Evolutionary conservation across 2,113 vertebrate species (phyloP).

Genomic region (Pandion haliaetus): DNA sequence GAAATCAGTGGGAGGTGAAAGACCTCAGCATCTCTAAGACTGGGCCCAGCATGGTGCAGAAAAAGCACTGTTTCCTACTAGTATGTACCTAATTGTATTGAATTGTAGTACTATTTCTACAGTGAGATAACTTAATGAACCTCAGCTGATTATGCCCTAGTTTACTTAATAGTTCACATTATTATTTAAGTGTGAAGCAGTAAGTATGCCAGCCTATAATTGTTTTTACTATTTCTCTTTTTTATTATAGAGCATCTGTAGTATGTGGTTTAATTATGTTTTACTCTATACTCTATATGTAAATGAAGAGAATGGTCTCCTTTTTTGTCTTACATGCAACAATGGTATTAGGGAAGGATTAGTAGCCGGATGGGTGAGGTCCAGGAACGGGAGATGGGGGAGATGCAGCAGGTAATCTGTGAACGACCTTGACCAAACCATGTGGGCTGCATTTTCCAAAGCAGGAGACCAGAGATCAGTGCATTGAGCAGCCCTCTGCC

Average conservation of each 20-base stretch:
- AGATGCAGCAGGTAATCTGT: not conserved
- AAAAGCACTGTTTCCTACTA: not conserved
- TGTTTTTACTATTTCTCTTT: constrained; percentile 56
- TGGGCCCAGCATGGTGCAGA: not conserved
- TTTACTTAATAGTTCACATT: constrained; percentile 73
- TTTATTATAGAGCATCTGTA: constrained; percentile 56
- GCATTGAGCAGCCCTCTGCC: not conserved
- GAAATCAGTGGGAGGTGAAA: not conserved
- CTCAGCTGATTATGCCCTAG: constrained; percentile 63
- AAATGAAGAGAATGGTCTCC: constrained; percentile 26
- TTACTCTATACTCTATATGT: constrained; percentile 37
- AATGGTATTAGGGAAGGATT: not conserved
- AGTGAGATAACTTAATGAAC: constrained; percentile 70
- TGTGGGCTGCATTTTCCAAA: not conserved
- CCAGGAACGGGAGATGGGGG: not conserved
- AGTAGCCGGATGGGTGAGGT: not conserved
- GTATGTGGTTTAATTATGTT: constrained; percentile 51
- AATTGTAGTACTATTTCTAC: constrained; percentile 52
- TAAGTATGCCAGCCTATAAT: constrained; percentile 63
- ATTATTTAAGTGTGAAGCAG: constrained; percentile 67
- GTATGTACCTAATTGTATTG: constrained; percentile 49
- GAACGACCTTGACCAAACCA: not conserved
- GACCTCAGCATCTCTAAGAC: not conserved
- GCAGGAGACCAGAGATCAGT: not conserved
- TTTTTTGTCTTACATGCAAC: not conserved